These are phyloP conservation scores for Pogonomyrmex californicus DNA, from an alignment of 1,140 invertebrate species.

Conservation along the genomic window DNA sequence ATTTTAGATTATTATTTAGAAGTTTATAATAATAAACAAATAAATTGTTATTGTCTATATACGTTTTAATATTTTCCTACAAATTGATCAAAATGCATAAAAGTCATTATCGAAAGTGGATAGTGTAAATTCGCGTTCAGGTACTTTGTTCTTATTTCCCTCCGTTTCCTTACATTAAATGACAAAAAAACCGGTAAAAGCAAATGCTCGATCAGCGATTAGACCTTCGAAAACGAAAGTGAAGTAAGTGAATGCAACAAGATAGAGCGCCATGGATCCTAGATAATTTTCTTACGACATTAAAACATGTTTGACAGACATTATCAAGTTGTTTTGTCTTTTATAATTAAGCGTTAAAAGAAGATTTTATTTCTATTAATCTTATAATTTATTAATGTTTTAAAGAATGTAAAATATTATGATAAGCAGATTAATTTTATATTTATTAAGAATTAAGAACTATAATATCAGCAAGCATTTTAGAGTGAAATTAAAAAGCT, in stretches of 20 bases:
- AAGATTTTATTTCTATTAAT: neutral
- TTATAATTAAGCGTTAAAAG: neutral
- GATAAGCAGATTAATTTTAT: neutral
- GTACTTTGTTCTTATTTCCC: slow-evolving; percentile 21
- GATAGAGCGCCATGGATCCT: slow-evolving; percentile 35
- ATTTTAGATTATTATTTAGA: neutral
- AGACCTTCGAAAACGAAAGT: slow-evolving; percentile 79
- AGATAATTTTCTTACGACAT: slow-evolving; percentile 65
- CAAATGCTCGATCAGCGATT: slow-evolving; percentile 64
- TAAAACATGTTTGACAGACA: slow-evolving; percentile 47
- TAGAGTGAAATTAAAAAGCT: neutral
- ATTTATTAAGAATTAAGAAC: neutral
- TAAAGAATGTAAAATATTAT: neutral
- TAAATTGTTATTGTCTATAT: slow-evolving; percentile 3
- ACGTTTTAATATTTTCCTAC: neutral
- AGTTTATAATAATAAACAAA: neutral
- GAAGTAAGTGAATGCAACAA: slow-evolving; percentile 64
- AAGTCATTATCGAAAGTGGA: slow-evolving; percentile 29
- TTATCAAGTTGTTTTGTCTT: slow-evolving; percentile 39
- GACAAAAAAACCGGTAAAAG: slow-evolving; percentile 39
- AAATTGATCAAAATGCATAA: neutral
- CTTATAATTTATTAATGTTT: neutral
- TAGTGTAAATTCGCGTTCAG: slow-evolving; percentile 21
- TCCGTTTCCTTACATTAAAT: neutral
- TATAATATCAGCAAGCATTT: neutral